Conservation (phyloP, 2,797 vertebrate species). For the Lutjanus argentimaculatus region DNA sequence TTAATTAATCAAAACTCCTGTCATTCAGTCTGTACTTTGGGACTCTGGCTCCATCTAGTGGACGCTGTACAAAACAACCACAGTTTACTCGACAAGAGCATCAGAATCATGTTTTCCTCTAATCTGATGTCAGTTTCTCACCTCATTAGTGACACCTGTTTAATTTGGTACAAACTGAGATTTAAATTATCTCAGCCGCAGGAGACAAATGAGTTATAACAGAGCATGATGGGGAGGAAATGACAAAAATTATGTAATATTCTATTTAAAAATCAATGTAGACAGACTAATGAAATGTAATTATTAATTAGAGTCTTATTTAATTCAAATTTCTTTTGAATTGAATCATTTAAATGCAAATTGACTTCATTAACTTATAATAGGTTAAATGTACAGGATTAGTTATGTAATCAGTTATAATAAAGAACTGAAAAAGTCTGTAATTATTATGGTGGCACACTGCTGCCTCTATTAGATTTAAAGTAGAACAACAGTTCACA, state of each 20-base stretch:
- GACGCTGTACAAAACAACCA: neutral
- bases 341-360: neutral
- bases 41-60: slow-evolving; percentile 12
- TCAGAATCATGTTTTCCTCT: neutral
- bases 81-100: neutral
- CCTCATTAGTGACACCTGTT: neutral
- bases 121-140: neutral
- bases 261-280: slow-evolving; percentile 3
- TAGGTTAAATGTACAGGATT: neutral
- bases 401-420: neutral
- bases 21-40: neutral
- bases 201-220: neutral
- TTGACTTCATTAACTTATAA: neutral
- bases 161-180: neutral
- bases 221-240: slow-evolving; percentile 22
- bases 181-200: neutral
- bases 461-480: neutral
- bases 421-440: neutral
- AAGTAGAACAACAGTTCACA: neutral
- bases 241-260: neutral
- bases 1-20: neutral
- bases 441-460: neutral
- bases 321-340: neutral
- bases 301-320: neutral
- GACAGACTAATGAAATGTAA: slow-evolving; percentile 1